Evolutionary conservation across 2,797 vertebrate genomes (phyloP), one percentile per base, ranked within the genome.

Genomic region (Propithecus perrieri): DNA sequence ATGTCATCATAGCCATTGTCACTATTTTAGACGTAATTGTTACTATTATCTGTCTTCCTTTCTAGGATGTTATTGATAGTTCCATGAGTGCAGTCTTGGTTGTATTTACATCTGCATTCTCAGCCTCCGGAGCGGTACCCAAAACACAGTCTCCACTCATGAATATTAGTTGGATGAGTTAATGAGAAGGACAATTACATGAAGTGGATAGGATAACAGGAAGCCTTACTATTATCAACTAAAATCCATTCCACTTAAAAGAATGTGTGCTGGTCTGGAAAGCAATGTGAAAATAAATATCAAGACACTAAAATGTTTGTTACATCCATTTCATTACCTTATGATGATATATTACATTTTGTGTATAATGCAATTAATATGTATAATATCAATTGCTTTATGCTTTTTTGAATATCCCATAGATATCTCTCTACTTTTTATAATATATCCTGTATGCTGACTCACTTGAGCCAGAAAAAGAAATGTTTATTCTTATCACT

Each of bases 391-490:
- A 22, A 38, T n/a, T 78, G 35, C 33, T 38, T 71, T 87, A 71
- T 80, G 33, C 30, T 84, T 88, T 88, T 71, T 84, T 63, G 26
- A 84, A 48, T 71, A 61, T n/a, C 18, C 26, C 13, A 26, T 84
- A 41, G 18, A 57, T 55, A 63, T 67, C 20, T n/a, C n/a, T 85
- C 57, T 53, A 46, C 8, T 75, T 72, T 90, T 91, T 78, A 71
- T 55, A 91, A n/a, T 38, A 43, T 30, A 38, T 67, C 63, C 3
- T 59, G 11, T 14, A 65, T 75, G 35, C 7, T 84, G 84, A 14
- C 61, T 88, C 35, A 46, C 33, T 57, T 63, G 46, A 88, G 35
- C 38, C 76, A 88, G 59, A 94, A 94, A 94, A 94, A 74, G 33
- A 69, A 65, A 76, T 76, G 24, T 24, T 94, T 91, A n/a, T 83